Percentiles rank a stretch among this genome's conserved stretches.
Evolutionary conservation across 2,797 vertebrate genomes (phyloP).

Genomic region (Poecile montanus): DNA sequence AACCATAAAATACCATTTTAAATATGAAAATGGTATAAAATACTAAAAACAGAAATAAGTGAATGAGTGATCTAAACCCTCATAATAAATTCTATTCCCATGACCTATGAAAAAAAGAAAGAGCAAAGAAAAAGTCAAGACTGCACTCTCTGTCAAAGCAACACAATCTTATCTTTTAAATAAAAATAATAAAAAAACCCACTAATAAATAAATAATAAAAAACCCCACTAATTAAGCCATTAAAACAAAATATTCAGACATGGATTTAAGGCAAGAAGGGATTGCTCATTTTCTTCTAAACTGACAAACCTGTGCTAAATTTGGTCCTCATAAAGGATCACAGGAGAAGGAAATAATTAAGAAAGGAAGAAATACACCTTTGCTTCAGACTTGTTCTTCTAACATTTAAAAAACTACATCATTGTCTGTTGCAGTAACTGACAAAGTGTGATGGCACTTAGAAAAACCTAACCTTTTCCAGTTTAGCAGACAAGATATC

Average conservation of each 20-base stretch:
- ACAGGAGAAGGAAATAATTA: slow-evolving; percentile 32
- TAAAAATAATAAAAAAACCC: neutral
- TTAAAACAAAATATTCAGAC: slow-evolving; percentile 21
- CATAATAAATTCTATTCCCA: slow-evolving; percentile 64
- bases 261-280: slow-evolving; percentile 11
- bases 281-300: neutral
- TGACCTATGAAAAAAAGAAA: slow-evolving; percentile 45
- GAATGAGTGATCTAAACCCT: slow-evolving; percentile 70
- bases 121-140: slow-evolving; percentile 24
- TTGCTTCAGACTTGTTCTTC: neutral
- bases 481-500: neutral
- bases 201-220: neutral
- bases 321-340: neutral
- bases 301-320: neutral
- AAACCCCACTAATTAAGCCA: neutral
- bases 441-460: neutral
- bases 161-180: slow-evolving; percentile 7
- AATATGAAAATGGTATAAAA: slow-evolving; percentile 45
- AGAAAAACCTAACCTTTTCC: neutral
- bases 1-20: slow-evolving; percentile 59
- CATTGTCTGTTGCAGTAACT: neutral
- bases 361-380: neutral
- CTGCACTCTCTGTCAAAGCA: neutral
- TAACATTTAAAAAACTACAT: neutral
- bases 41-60: slow-evolving; percentile 69